A percentile compares a stretch with the other conserved stretches of the same genome.
These are phyloP conservation scores for Drosophila lutescens DNA, from an alignment of 2,888 invertebrate species.

Conservation along the genomic window DNA sequence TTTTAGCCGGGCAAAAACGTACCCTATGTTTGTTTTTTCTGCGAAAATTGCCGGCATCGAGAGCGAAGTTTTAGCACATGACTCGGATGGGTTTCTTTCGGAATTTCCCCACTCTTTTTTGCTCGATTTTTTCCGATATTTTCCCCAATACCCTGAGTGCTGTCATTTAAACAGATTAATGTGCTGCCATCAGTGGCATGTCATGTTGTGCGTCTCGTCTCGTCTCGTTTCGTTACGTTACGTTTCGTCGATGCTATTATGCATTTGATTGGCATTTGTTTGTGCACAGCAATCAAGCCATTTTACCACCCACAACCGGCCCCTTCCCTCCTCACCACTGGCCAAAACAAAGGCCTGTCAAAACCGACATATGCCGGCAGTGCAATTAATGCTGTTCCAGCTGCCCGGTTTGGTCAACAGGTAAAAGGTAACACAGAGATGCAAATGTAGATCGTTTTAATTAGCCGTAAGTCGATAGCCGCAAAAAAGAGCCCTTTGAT, in stretches of 20 bases:
- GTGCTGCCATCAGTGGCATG: slow-evolving; percentile 60
- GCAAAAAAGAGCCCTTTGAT: slow-evolving; percentile 68
- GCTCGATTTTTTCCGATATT: neutral
- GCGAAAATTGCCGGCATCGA: slow-evolving; percentile 38
- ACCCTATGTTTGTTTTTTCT: neutral
- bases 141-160: slow-evolving; percentile 21
- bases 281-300: slow-evolving; percentile 54
- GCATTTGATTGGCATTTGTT: slow-evolving; percentile 69
- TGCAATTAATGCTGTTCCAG: slow-evolving; percentile 32
- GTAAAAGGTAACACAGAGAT: slow-evolving; percentile 23
- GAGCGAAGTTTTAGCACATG: slow-evolving; percentile 43
- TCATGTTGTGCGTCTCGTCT: slow-evolving; percentile 47
- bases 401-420: slow-evolving; percentile 18
- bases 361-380: slow-evolving; percentile 10
- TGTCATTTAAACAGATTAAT: slow-evolving; percentile 71
- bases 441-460: slow-evolving; percentile 62
- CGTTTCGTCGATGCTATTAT: slow-evolving; percentile 48
- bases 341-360: slow-evolving; percentile 53
- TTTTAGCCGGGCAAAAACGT: neutral
- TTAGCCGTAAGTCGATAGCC: slow-evolving; percentile 65
- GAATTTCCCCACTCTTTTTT: slow-evolving; percentile 5
- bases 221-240: neutral
- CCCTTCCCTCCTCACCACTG: neutral
- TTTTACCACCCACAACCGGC: neutral
- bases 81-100: slow-evolving; percentile 15